Base-by-base conservation (phyloP, 1,140 invertebrate species). In the Colletes gigas region DNA sequence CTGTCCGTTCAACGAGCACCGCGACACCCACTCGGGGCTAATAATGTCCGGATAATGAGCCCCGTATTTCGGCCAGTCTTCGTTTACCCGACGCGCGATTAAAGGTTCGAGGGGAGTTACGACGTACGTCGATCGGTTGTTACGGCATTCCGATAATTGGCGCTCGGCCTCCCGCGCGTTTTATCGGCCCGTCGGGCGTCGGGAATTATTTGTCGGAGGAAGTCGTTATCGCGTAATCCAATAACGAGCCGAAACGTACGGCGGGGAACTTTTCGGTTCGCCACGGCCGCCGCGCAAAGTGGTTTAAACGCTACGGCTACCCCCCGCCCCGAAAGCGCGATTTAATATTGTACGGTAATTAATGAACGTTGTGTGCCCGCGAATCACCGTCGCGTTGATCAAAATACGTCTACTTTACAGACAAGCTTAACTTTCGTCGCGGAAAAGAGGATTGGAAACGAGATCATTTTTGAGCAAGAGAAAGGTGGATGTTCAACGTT, bases 11-110 rank as follows among this genome's bases (percentile, higher is more conserved):
- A 84, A 84, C 83, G 84, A 73, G 68, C 30, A 52, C 65, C 81
- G 81, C 81, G 75, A 81, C 77, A 60, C 75, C 78, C 60, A 15
- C 47, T 21, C 54, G 30, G 60, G 7, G 57, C 65, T 78, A 74
- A 72, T 85, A 85, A 85, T 82, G 66, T 66, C 54, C 41, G 70
- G 65, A 70, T 84, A 82, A 85, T 75, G 66, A 84, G 83, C 63
- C 63, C 2, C 74, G 39, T 76, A 69, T 84, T 80, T 71, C 71
- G 39, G 21, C 14, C 10, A 17, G 12, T 52, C 15, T 67, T 59
- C 30, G 21, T 8, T 41, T 19, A 19, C 41, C 39, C 17, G 44
- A 52, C 65, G 65, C 65, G 44, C 65, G 41, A 67, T 67, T 67
- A 67, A 62, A 62, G 7, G 21, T 7, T 39, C 4, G 60, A 3